Conservation (phyloP, 2,113 vertebrate species). For the Albula glossodonta region DNA sequence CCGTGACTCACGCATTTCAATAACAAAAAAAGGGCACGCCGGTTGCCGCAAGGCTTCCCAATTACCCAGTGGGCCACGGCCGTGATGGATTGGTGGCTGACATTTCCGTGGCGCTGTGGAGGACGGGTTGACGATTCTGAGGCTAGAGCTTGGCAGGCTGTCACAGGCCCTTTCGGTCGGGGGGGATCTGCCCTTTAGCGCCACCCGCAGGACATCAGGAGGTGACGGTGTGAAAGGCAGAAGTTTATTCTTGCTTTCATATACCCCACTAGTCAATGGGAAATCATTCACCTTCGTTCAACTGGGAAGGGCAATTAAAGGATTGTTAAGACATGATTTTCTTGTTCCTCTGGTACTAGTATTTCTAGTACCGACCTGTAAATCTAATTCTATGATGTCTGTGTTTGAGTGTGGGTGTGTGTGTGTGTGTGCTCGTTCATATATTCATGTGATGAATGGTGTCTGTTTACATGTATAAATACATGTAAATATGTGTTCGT, state of each 20-base stretch:
- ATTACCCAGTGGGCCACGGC: neutral
- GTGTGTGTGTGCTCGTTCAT: neutral
- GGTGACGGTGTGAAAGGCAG: neutral
- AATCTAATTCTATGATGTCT: slow-evolving; percentile 20
- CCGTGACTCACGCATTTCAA: neutral
- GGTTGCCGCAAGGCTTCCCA: neutral
- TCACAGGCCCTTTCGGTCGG: neutral
- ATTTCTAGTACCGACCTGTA: neutral
- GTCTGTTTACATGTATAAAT: neutral
- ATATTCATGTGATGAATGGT: neutral
- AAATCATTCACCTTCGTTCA: neutral
- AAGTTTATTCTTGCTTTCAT: neutral
- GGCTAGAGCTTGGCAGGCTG: neutral
- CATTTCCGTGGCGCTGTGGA: neutral
- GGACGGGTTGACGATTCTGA: neutral
- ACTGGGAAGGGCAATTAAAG: neutral
- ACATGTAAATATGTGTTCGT: neutral
- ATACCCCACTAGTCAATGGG: neutral
- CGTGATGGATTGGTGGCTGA: neutral
- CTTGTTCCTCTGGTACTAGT: neutral
- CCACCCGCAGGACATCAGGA: neutral
- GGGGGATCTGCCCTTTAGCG: neutral
- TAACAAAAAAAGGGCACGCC: neutral
- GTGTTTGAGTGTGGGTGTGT: neutral
- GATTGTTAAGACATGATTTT: neutral